phyloP scores from a whole-genome alignment of 2,797 vertebrate species.

The Peromyscus attwateri region DNA sequence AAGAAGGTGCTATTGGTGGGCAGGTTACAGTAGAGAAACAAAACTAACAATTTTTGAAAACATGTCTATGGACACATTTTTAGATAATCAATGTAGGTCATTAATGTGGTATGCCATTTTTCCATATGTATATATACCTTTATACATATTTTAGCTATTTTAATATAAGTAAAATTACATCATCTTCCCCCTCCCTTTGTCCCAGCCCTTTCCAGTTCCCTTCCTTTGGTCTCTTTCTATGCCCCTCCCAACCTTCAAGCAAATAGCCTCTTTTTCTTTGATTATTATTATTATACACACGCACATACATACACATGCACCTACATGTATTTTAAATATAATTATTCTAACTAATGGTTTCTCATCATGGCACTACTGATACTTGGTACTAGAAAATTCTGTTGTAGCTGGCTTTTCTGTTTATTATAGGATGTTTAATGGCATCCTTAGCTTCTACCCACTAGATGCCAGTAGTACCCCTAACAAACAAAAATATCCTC shows the following conservation, averaged over 20 bases:
- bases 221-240: not conserved
- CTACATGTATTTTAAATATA: not conserved
- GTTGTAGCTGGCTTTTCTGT: not conserved
- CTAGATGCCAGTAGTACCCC: not conserved
- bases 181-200: not conserved
- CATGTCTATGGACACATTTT: not conserved
- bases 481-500: not conserved
- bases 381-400: not conserved
- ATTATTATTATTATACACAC: not conserved
- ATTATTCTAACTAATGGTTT: not conserved
- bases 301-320: rapidly evolving
- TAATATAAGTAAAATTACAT: not conserved
- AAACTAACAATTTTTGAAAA: not conserved
- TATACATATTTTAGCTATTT: not conserved
- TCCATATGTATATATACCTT: not conserved
- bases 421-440: not conserved
- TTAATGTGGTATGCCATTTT: not conserved
- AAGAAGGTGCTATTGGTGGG: not conserved
- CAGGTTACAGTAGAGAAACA: not conserved
- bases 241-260: not conserved
- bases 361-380: not conserved
- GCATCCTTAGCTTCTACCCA: not conserved
- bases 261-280: not conserved
- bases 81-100: not conserved
- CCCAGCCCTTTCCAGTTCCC: not conserved